phyloP scores from a whole-genome alignment of 1,140 invertebrate genomes.

The Rhyacophila brunnea region DNA sequence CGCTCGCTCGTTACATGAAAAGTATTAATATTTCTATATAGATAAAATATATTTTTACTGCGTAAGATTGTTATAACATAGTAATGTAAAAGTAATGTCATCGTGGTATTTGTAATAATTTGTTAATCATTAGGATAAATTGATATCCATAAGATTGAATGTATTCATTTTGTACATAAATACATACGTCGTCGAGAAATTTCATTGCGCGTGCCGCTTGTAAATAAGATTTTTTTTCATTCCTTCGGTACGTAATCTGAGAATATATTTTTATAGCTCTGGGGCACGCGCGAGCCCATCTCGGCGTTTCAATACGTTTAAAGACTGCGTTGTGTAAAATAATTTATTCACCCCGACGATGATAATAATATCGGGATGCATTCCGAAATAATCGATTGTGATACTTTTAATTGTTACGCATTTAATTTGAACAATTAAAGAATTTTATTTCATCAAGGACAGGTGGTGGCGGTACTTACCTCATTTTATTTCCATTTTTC shows the following conservation, averaged over 20 bases:
- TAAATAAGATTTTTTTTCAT: neutral
- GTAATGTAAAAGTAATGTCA: neutral
- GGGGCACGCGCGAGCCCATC: neutral
- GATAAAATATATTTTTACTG: neutral
- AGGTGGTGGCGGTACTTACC: neutral
- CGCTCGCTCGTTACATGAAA: no score
- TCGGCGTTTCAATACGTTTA: neutral
- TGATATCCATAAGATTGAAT: no score
- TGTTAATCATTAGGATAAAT: no score
- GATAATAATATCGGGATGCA: no score
- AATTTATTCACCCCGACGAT: no score
- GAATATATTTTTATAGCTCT: no score
- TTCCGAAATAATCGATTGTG: no score
- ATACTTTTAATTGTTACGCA: no score
- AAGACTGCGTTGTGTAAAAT: no score
- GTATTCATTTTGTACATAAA: neutral
- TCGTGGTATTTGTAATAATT: no score
- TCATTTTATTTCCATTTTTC: constrained; percentile 6
- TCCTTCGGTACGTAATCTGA: neutral
- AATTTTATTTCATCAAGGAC: no score
- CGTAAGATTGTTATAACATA: neutral
- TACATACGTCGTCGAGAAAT: neutral
- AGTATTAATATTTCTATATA: neutral
- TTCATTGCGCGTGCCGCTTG: neutral
- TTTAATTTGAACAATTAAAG: no score